phyloP scores from a whole-genome alignment of 2,888 invertebrate species.

The Tipula confusa region DNA sequence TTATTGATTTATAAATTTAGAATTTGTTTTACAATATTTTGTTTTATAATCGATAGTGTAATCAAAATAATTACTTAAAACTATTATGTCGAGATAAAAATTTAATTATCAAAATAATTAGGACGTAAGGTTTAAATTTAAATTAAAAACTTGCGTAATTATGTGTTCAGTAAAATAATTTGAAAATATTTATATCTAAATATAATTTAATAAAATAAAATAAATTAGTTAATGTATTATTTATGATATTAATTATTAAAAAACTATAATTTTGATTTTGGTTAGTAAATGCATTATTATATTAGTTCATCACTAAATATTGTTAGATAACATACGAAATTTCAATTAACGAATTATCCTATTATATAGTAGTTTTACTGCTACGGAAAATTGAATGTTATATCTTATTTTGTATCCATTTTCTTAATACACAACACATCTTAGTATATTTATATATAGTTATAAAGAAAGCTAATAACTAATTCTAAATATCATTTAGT shows the following conservation, averaged over 20 bases:
- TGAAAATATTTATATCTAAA: not conserved
- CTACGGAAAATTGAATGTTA: constrained; percentile 30
- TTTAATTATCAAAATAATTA: too few relatives aligned
- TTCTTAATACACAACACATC: not conserved
- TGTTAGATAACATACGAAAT: not conserved
- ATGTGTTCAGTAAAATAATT: not conserved
- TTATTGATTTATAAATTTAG: too few relatives aligned
- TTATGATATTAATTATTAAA: not conserved
- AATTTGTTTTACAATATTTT: too few relatives aligned
- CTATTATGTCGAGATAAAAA: too few relatives aligned
- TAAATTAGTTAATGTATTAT: not conserved
- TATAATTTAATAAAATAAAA: not conserved
- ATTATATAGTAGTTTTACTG: not conserved
- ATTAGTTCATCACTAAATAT: not conserved
- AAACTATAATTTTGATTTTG: not conserved
- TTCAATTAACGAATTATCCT: not conserved
- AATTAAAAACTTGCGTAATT: too few relatives aligned
- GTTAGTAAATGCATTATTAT: not conserved
- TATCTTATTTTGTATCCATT: not conserved
- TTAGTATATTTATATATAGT: not conserved
- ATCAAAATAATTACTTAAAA: too few relatives aligned
- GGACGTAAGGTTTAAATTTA: too few relatives aligned
- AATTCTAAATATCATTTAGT: not conserved
- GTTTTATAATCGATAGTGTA: too few relatives aligned
- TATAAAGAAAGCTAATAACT: constrained; percentile 12